Evolutionary conservation across 1,140 invertebrate species (phyloP), one percentile per base, ranked within the genome.

Genomic region (Drosophila kepulauana): DNA sequence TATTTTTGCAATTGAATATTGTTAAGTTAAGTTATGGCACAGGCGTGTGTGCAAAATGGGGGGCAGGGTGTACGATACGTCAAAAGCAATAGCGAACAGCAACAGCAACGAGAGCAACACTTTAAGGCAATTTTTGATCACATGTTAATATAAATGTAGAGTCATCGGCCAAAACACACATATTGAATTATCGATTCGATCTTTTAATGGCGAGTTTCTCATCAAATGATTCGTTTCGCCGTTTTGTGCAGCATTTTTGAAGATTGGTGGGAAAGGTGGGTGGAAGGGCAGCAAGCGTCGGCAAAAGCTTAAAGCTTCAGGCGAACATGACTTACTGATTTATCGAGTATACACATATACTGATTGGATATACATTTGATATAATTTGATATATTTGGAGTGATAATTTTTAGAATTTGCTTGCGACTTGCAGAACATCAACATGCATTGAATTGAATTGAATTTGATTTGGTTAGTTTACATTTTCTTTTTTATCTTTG

Each of bases 401-500:
- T 71, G 68, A 13, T 45, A 16, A 45, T 10, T 58, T 61, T 72
- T 25, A 10, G 35, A 33, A 38, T 38, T 38, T 38, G 35, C 49
- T 71, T 51, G 71, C 71, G 67, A 63, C 33, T 69, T 75, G 73
- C 68, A 58, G 81, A 91, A 90, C 86, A 90, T 91, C 86, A 90
- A 90, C 86, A 90, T 90, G 86, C 86, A 90, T 33, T 78, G 10
- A 41, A 41, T 41, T 41, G 15, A 56, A 20, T 57, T 57, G 13
- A 20, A 74, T 75, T 33, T 33, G 2, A 33, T 33, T 33, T 7
- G 46, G 30, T 56, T 71, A 58, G 5, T 51, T 62, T 65, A 28
- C 10, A 62, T 33, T 51, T 56, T 30, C 4, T 79, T 79, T 69
- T 69, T 33, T 87, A 81, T 77, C 38, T 68, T 69, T 70, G 75